A percentile compares a stretch with the other conserved stretches of the same genome.
Evolutionary conservation across 1,140 invertebrate genomes (phyloP).

Genomic region (Bombus waltoni): DNA sequence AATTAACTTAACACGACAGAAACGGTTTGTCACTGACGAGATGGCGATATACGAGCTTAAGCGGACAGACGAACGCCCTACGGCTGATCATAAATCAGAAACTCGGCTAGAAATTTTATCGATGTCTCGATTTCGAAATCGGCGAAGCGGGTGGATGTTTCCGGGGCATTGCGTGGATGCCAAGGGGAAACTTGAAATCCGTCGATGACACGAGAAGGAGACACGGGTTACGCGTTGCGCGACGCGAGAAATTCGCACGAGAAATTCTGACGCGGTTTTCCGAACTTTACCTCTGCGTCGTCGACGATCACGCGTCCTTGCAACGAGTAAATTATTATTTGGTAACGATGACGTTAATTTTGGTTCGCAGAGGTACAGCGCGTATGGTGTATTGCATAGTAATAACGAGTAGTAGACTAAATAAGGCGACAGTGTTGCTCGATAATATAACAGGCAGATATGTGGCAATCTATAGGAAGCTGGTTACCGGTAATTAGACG

Average conservation of each 20-base stretch:
- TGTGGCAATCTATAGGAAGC: too few species aligned
- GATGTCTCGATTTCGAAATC: neutral
- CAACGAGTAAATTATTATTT: too few species aligned
- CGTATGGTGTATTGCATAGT: too few species aligned
- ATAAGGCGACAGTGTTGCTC: too few species aligned
- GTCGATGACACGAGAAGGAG: neutral
- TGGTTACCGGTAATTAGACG: too few species aligned
- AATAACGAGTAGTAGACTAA: too few species aligned
- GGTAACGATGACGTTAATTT: too few species aligned
- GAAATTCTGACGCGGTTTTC: too few species aligned
- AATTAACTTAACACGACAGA: slow-evolving; percentile 29
- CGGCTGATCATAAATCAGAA: neutral
- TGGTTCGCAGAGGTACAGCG: too few species aligned
- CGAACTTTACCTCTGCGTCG: too few species aligned
- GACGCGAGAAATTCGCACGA: neutral
- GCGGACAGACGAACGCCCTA: neutral
- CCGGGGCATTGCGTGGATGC: neutral
- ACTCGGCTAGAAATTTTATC: neutral
- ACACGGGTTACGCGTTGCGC: neutral
- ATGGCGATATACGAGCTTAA: slow-evolving; percentile 34
- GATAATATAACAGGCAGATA: too few species aligned
- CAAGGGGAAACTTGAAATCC: neutral
- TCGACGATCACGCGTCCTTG: too few species aligned
- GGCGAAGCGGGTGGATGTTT: neutral
- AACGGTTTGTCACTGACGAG: slow-evolving; percentile 20